These are phyloP conservation scores for Hemitrygon akajei DNA, from an alignment of 2,797 vertebrate genomes.

Conservation along the genomic window DNA sequence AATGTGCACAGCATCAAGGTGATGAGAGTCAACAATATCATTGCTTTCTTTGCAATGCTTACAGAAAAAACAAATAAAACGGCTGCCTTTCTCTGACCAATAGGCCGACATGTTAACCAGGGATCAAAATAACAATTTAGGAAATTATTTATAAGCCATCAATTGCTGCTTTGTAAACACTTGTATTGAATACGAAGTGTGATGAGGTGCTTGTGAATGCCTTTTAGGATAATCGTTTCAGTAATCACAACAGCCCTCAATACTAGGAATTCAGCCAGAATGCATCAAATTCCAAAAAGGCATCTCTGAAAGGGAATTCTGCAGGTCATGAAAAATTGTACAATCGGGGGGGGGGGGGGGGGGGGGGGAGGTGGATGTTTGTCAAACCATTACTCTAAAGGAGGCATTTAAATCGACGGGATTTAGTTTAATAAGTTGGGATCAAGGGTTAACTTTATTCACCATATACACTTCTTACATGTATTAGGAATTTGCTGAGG, in stretches of 20 bases:
- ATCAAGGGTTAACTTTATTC: no score
- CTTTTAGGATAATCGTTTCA: background rate
- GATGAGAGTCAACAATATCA: background rate
- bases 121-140: background rate
- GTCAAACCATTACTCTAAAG: background rate
- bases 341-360: background rate
- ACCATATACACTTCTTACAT: no score
- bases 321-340: background rate
- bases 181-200: background rate
- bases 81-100: no score
- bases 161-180: background rate
- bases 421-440: background rate
- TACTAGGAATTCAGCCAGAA: background rate
- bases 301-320: background rate
- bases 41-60: background rate
- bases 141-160: background rate
- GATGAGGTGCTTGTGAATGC: background rate
- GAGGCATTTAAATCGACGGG: background rate
- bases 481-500: no score
- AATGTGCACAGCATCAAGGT: background rate
- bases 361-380: background rate
- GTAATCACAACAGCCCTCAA: background rate
- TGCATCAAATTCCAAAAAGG: background rate
- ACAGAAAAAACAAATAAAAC: background rate
- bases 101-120: background rate